These are phyloP conservation scores for Crypturellus undulatus DNA, from an alignment of 2,113 vertebrate species.

Conservation along the genomic window DNA sequence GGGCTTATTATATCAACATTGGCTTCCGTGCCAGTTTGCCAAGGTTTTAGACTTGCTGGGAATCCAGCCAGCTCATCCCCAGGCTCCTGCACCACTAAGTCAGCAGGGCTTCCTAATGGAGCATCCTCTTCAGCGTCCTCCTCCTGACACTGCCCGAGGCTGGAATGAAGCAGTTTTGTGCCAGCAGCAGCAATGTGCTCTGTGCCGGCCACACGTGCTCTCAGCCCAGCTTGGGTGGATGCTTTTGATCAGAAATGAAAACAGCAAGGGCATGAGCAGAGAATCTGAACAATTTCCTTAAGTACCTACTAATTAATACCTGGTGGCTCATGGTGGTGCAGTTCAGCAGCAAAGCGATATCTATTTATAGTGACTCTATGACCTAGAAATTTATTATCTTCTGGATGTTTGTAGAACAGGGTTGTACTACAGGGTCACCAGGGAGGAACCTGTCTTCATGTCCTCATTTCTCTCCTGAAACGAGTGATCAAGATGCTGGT, in stretches of 20 bases:
- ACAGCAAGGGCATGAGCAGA: constrained; percentile 39
- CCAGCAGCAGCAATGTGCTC: not conserved
- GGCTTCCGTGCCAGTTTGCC: not conserved
- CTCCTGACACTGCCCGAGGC: not conserved
- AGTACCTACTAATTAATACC: constrained; percentile 23
- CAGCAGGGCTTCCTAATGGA: not conserved
- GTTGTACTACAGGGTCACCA: constrained; percentile 37
- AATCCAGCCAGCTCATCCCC: constrained; percentile 15
- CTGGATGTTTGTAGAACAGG: not conserved
- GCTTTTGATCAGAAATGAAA: constrained; percentile 57
- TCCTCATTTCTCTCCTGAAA: not conserved
- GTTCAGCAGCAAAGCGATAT: constrained; percentile 10
- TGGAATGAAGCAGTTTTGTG: not conserved
- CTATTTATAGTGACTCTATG: constrained; percentile 57
- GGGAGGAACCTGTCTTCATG: not conserved
- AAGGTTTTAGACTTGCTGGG: constrained; percentile 6
- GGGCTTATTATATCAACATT: not conserved
- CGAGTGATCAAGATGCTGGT: not conserved
- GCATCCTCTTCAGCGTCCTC: not conserved
- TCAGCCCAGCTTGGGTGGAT: constrained; percentile 22
- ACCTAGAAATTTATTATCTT: constrained; percentile 58
- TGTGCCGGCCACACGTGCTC: not conserved
- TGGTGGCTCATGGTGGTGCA: not conserved
- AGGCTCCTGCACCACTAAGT: not conserved
- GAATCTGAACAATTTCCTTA: constrained; percentile 48